Evolutionary conservation across 2,888 invertebrate genomes (phyloP), one percentile per base, ranked within the genome.

Genomic region (Diabrotica balteata): DNA sequence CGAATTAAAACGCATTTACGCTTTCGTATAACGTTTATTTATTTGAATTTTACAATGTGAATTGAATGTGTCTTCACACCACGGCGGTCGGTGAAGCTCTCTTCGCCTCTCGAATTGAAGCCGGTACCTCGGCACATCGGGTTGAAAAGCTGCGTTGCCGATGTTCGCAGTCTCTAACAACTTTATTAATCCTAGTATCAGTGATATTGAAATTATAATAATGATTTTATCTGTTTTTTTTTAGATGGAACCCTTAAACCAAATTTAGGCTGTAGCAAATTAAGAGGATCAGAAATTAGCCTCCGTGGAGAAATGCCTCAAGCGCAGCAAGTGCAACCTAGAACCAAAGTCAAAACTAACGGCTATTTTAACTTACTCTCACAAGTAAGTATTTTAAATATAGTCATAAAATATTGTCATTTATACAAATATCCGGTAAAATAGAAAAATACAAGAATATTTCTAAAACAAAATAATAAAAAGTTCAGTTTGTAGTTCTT

Each of bases 341-440:
- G 87, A 80, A 86, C 85, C 71, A 89, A 89, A 83, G 86, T 90
- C 72, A 90, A 90, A 80, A 89, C 90, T 69, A 90, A 90, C 79
- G 90, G 90, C 60, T 89, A 90, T 80, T 88, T 90, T 81, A 88
- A 89, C 68, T 86, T 88, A 64, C 88, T 87, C 80, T 90, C 90
- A 88, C 83, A 90, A 85, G 89, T 90, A 67, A 22, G 46, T 65
- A 59, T 52, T 63, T 57, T 57, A 32, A 32, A 32, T 42, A 17
- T 42, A 53, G 53, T 42, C 53, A 42, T 10, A 32, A 53, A 42
- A 10, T 42, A 9, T 53, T 53, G 42, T 53, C 53, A 42, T 42
- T 32, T 53, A 32, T 10, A 52, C 11, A 42, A 6, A 22, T 9
- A 53, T 17, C 53, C 51, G 51, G 51, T 17, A 51, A 51, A 51